These are phyloP conservation scores for Melipona quadrifasciata DNA, from an alignment of 1,140 invertebrate genomes.

Conservation along the genomic window DNA sequence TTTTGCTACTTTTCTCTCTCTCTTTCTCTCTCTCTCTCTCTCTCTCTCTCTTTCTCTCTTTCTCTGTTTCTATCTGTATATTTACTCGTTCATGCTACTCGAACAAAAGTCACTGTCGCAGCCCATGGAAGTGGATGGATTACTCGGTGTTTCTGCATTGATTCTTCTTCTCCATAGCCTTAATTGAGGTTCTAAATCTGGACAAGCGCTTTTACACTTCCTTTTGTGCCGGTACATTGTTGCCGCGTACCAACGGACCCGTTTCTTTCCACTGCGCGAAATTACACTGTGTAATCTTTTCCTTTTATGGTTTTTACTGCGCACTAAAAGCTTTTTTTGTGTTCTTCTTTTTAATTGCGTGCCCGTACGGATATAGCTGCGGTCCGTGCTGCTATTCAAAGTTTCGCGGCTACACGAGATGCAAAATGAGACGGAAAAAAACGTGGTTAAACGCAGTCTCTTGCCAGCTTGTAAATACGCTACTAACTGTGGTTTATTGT, in stretches of 20 bases:
- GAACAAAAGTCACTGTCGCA: constrained; percentile 46
- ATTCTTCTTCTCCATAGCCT: constrained; percentile 46
- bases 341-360: constrained; percentile 40
- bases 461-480: constrained; percentile 15
- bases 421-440: constrained; percentile 1
- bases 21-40: too few relatives aligned
- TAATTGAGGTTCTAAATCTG: constrained; percentile 50
- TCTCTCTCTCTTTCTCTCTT: not conserved
- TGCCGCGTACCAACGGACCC: constrained; percentile 28
- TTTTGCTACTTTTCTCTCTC: not conserved
- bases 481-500: not conserved
- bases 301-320: constrained; percentile 39
- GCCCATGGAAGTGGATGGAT: constrained; percentile 42
- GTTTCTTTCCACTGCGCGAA: constrained; percentile 28
- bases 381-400: not conserved
- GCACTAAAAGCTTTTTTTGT: constrained; percentile 47
- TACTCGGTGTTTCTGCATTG: constrained; percentile 52
- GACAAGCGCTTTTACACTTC: constrained; percentile 35
- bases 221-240: constrained; percentile 37
- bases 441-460: not conserved
- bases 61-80: not conserved
- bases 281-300: constrained; percentile 43
- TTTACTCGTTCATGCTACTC: constrained; percentile 41
- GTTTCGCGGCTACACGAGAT: not conserved
- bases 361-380: not conserved